A percentile compares a stretch with the other conserved stretches of the same genome.
Conservation (phyloP, 2,797 vertebrate genomes). For the Cossypha caffra region DNA sequence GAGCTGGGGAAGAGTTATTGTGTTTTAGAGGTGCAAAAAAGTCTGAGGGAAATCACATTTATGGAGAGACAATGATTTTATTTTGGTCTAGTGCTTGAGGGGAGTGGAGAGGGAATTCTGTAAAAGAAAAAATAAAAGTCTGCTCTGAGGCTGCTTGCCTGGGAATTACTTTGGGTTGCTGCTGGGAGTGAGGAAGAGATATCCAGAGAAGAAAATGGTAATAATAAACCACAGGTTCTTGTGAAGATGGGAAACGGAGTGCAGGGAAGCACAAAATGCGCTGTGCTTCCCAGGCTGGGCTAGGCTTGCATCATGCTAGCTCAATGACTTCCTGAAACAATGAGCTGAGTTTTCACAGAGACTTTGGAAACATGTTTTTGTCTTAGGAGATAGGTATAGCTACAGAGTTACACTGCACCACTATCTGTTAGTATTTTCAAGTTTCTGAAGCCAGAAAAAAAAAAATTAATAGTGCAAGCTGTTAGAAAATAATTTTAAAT, state of each 20-base stretch:
- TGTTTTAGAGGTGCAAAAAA: not conserved
- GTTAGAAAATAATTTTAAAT: conserved; percentile 45
- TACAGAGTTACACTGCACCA: not conserved
- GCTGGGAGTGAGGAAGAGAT: not conserved
- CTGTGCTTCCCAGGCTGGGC: not conserved
- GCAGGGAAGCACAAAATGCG: not conserved
- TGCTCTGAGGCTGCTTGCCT: not conserved
- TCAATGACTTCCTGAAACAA: not conserved
- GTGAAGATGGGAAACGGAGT: not conserved
- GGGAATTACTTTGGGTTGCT: conserved; percentile 17
- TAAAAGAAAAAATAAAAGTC: not conserved
- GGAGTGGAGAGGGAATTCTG: not conserved
- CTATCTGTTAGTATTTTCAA: conserved; percentile 40
- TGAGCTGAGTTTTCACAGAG: conserved; percentile 31
- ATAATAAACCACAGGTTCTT: conserved; percentile 1
- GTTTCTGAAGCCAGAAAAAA: conserved; percentile 10
- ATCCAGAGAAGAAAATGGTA: not conserved
- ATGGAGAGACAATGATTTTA: not conserved
- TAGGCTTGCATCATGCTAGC: not conserved
- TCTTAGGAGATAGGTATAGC: conserved; percentile 31
- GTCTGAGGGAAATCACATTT: not conserved
- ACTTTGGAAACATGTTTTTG: conserved; percentile 44
- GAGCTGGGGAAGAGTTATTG: not conserved
- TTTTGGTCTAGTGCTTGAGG: not conserved
- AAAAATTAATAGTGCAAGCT: not conserved